Evolutionary conservation across 2,797 vertebrate species (phyloP), one percentile per base, ranked within the genome.

Genomic region (Naso thynnoides): DNA sequence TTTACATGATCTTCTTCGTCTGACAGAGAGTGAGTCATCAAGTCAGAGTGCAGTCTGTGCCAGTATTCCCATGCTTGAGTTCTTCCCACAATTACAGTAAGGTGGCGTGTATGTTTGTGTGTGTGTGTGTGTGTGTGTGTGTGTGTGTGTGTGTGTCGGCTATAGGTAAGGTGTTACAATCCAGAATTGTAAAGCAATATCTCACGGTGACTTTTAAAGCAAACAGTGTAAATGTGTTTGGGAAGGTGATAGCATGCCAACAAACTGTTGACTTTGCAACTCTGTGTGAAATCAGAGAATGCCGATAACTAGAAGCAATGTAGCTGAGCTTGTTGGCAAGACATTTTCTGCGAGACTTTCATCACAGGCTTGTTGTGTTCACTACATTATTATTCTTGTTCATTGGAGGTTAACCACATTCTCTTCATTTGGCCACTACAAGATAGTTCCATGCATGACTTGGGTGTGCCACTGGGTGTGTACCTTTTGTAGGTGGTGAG

Each of bases 11-110:
- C 72, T 68, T 58, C 19, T 27, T 3, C 24, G 70, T 87, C 84
- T 86, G 73, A 60, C 2, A 4, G n/a, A 62, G 52, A 56, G 48
- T 90, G 86, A 92, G 54, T 91, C 90, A 91, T 81, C 24, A 10
- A 41, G 49, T 63, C 24, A 45, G 69, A 64, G 65, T 36, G 55
- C 27, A 16, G 54, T 21, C 56, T 78, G 59, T 70, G 42, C 39
- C 70, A 57, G 24, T 10, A 49, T 84, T 88, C 82, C 79, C 85
- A 89, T 76, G 72, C 39, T 24, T 52, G 21, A n/a, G 55, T 38
- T 55, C 42, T 26, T 55, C 49, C 29, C 41, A 50, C 47, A 53
- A 41, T 18, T 60, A 56, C 14, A 60, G 36, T 55, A 48, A 47
- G 45, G 27, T 4, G 60, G 38, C 48, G 26, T 64, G 55, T 19